These are phyloP conservation scores for Ceratotherium simum DNA, from an alignment of 2,113 vertebrate genomes.

Conservation along the genomic window DNA sequence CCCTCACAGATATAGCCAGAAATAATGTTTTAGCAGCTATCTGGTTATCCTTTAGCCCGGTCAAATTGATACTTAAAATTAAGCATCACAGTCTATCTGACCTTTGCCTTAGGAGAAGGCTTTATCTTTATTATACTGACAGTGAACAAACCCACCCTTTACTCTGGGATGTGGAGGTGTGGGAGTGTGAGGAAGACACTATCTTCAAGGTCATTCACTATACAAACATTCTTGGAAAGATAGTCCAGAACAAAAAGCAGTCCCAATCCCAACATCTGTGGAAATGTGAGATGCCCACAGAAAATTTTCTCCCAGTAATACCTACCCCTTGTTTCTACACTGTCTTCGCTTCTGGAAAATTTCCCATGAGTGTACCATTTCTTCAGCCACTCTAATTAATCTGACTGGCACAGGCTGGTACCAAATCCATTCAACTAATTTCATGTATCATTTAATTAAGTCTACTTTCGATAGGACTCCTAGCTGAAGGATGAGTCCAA, in stretches of 20 bases:
- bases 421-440: neutral
- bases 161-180: neutral
- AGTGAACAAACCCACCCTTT: neutral
- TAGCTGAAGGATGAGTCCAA: neutral
- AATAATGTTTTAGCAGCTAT: neutral
- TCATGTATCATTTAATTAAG: neutral
- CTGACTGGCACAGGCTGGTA: neutral
- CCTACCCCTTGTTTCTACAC: neutral
- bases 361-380: neutral
- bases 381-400: neutral
- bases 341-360: neutral
- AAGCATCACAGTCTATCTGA: neutral
- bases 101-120: neutral
- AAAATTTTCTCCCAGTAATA: too few species aligned
- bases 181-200: neutral
- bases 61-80: neutral
- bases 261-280: neutral
- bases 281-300: rapidly evolving
- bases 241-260: neutral
- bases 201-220: neutral
- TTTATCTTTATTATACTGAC: neutral
- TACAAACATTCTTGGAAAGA: neutral
- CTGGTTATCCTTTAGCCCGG: too few species aligned
- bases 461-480: neutral
- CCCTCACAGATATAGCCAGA: neutral